phyloP scores from a whole-genome alignment of 2,888 invertebrate genomes.

The Macaria notata region DNA sequence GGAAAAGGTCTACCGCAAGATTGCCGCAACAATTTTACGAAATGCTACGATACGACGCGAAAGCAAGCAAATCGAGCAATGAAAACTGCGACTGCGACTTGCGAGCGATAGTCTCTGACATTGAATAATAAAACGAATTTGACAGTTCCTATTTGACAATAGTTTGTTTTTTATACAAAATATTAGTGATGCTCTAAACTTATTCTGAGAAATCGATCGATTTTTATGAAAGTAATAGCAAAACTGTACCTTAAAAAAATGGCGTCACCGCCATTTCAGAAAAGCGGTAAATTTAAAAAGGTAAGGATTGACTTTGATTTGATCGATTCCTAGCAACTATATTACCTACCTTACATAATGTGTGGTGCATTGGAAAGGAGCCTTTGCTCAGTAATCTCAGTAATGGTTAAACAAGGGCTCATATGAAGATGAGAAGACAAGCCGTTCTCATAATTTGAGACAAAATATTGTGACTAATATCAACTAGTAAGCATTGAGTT shows the following conservation, averaged over 20 bases:
- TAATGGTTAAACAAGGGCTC: no score
- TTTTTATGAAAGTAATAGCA: background rate
- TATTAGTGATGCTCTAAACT: background rate
- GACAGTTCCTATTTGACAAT: no score
- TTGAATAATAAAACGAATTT: no score
- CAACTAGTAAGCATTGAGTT: no score
- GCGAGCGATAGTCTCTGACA: background rate
- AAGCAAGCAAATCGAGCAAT: conserved; percentile 1
- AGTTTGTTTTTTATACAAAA: background rate
- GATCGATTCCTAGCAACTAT: no score
- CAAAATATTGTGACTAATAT: no score
- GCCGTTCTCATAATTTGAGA: background rate
- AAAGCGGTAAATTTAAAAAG: background rate
- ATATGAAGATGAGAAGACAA: background rate
- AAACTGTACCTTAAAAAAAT: background rate
- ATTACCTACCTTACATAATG: no score
- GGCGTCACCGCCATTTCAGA: background rate
- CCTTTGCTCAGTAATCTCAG: no score
- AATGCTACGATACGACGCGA: background rate
- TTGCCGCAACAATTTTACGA: conserved; percentile 29
- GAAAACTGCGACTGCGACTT: background rate
- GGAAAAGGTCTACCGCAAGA: conserved; percentile 49
- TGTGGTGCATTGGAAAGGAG: no score
- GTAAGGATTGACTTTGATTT: no score
- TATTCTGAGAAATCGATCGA: background rate